Evolutionary conservation across 2,797 vertebrate genomes (phyloP).

Genomic region (Scyliorhinus canicula): DNA sequence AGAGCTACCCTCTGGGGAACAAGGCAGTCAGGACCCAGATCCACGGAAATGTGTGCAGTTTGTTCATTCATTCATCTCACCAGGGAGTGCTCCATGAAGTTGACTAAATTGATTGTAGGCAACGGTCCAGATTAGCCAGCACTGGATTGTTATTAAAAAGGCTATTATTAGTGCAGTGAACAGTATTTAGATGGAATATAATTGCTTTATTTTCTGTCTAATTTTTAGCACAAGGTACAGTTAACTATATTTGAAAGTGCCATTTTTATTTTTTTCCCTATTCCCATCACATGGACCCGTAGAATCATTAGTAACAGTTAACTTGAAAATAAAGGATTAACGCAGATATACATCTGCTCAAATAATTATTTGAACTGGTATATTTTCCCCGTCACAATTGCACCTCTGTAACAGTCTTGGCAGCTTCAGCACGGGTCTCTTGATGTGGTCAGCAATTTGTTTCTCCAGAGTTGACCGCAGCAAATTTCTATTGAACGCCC

Average conservation of each 20-base stretch:
- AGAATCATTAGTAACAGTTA: not conserved
- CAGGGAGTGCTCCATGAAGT: not conserved
- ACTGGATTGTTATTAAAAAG: not conserved
- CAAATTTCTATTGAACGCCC: not conserved
- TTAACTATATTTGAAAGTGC: not conserved
- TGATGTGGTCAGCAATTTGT: slow-evolving; percentile 13
- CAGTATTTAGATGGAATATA: not conserved
- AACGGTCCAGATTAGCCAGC: not conserved
- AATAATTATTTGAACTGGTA: not conserved
- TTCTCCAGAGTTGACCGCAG: not conserved
- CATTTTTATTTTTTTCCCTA: not conserved
- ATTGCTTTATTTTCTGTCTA: not conserved
- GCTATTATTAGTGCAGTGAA: not conserved
- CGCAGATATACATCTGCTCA: not conserved
- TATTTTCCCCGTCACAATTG: not conserved
- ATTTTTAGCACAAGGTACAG: not conserved
- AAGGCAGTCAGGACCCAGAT: not conserved
- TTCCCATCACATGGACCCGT: not conserved
- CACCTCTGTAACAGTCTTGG: not conserved
- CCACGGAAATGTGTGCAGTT: not conserved
- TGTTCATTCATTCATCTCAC: not conserved
- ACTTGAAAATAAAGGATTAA: not conserved
- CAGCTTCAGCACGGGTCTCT: not conserved
- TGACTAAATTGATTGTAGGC: not conserved
- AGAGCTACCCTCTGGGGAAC: not conserved